Conservation (phyloP, 2,797 vertebrate genomes). For the Ctenosaura bakeri region DNA sequence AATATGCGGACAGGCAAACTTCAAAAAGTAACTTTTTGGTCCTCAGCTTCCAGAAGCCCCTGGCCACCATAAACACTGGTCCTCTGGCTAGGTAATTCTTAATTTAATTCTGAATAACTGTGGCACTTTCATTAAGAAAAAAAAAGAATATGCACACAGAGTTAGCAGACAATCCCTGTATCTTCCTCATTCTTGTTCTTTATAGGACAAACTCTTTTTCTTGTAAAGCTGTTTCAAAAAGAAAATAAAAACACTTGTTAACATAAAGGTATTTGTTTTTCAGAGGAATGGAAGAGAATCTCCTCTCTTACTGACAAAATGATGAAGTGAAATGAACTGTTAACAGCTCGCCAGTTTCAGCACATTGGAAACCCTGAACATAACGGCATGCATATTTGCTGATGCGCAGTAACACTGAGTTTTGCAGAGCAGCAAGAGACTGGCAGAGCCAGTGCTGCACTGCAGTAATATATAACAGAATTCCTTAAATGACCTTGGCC, state of each 20-base stretch:
- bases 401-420: constrained; percentile 71
- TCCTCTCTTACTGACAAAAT: constrained; percentile 63
- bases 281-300: constrained; percentile 27
- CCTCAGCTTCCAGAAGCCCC: not conserved
- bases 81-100: not conserved
- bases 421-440: constrained; percentile 60
- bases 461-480: constrained; percentile 69
- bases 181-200: not conserved
- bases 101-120: not conserved
- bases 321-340: constrained; percentile 63
- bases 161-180: not conserved
- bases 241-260: not conserved
- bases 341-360: constrained; percentile 64
- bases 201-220: not conserved
- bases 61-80: not conserved
- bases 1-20: not conserved
- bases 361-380: constrained; percentile 66
- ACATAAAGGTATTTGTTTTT: not conserved
- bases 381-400: constrained; percentile 68
- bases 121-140: too few relatives aligned
- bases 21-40: not conserved
- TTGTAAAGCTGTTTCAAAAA: not conserved
- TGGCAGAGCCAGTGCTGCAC: constrained; percentile 73
- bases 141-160: not conserved
- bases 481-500: constrained; percentile 68